Base-by-base conservation (phyloP, 2,797 vertebrate species). In the Sebastes steindachneri region DNA sequence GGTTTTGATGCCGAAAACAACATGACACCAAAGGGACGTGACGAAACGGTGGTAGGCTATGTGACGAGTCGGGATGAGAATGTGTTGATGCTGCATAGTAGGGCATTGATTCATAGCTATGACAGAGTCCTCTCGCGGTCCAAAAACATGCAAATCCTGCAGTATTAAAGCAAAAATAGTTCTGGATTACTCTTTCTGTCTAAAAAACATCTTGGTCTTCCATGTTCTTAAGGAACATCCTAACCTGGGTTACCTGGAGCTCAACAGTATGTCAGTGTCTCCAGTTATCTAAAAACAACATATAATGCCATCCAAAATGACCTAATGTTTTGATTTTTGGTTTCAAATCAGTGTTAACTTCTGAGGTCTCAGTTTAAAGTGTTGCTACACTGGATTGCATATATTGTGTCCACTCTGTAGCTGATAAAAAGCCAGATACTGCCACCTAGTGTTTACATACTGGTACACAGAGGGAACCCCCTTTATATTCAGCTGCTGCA, bases 401-500 rank as follows among this genome's bases (percentile, higher is more conserved):
- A 15, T 14, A n/a, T 11, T 29, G 28, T 9, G 11, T 7, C 15
- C 25, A 53, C 23, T 33, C 5, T 68, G 12, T 2, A 54, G 29
- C 58, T 73, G 29, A 90, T 88, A 77, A 68, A 78, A 88, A 92
- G 92, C 73, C 74, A 76, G 68, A 89, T 58, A 92, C 90, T 93
- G 92, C 92, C 94, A 92, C 81, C 94, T 92, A 86, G 90, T 93
- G 94, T 68, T 70, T 19, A 73, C n/a, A 51, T 12, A 10, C 1
- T 4, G 31, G 5, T 7, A 81, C 48, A 85, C n/a, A 79, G 23
- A 82, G 73, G 88, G 79, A 81, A 81, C 17, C 75, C 71, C 85
- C 68, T 62, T 62, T 2, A 17, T 2, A 21, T 62, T 25, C 14
- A 48, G 64, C 59, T 68, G 51, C 51, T 55, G n/a, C 28, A 78